Evolutionary conservation across 2,113 vertebrate genomes (phyloP), one percentile per base, ranked within the genome.

Genomic region (Miniopterus natalensis): DNA sequence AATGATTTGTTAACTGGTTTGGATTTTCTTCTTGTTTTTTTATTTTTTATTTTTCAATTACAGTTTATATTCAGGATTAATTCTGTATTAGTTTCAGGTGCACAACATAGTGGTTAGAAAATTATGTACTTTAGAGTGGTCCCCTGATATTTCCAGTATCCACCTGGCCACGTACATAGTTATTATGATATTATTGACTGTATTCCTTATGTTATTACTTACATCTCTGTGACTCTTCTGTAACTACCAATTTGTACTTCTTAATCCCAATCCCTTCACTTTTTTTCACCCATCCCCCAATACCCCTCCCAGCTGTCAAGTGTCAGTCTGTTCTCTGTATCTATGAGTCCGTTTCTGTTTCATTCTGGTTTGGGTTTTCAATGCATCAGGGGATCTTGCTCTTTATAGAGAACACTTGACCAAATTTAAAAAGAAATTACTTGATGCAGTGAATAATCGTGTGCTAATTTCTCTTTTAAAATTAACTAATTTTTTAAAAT

Each of bases 391-490:
- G 36, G 20, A 94, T 84, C 70, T 88, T 84, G 29, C 18, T 93
- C n/a, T 90, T 92, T 84, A 92, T 84, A 40, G 12, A 84, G 75
- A 68, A 51, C 61, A 84, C 42, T 75, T 59, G 45, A 83, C 88
- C 75, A 90, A 49, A 86, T 97, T 95, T 49, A 63, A 79, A 81
- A 95, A 86, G 47, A 96, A 88, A 93, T 87, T 17, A 71, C 88
- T 81, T 81, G 81, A 89, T 87, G 21, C 18, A 42, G n/a, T 81
- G 59, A 90, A 75, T 75, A 83, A 75, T 75, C 11, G 3, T 47
- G 47, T 90, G 59, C 61, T 79, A 81, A 85, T 92, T 81, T 95
- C 78, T 92, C 40, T 95, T 89, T 93, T 57, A 71, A 95, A 96
- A 87, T 87, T 77, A 77, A 90, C 59, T 65, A 92, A 27, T 29